Percentiles rank a stretch among this genome's conserved stretches.
phyloP scores from a whole-genome alignment of 2,797 vertebrate species.

The Pangasius djambal region DNA sequence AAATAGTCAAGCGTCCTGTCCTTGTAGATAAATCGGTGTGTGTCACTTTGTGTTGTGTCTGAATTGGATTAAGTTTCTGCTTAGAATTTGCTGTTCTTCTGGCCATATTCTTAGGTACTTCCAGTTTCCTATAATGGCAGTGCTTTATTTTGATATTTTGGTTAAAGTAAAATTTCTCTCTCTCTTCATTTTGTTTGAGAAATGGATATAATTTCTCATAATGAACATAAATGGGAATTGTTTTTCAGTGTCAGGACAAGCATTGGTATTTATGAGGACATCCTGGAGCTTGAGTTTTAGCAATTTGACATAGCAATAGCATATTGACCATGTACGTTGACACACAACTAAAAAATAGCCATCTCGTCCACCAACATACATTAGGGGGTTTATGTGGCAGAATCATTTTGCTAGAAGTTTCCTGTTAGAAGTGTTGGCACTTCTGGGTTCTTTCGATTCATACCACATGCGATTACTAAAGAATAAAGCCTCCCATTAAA shows the following conservation, averaged over 20 bases:
- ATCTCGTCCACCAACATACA: background rate
- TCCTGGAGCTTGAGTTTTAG: background rate
- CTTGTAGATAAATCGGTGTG: slow-evolving; percentile 20
- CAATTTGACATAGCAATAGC: background rate
- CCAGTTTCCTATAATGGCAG: background rate
- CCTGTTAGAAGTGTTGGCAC: background rate
- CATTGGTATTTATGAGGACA: slow-evolving; percentile 48
- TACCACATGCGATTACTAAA: background rate
- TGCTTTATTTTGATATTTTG: background rate
- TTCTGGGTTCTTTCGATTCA: background rate
- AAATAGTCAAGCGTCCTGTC: slow-evolving; percentile 17
- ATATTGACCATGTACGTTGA: background rate
- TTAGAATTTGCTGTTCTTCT: background rate
- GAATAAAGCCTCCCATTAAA: background rate
- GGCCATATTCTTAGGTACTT: background rate
- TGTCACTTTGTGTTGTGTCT: slow-evolving; percentile 2
- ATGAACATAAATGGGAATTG: slow-evolving; percentile 38
- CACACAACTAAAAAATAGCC: too few species aligned
- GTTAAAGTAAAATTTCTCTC: background rate
- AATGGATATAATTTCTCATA: slow-evolving; percentile 11
- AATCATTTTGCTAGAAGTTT: background rate
- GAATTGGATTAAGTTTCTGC: slow-evolving; percentile 25
- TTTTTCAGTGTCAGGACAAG: slow-evolving; percentile 19
- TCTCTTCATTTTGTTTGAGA: background rate
- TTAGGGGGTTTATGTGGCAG: background rate